phyloP scores from a whole-genome alignment of 2,797 vertebrate species.

The Leptatherina wallacei region DNA sequence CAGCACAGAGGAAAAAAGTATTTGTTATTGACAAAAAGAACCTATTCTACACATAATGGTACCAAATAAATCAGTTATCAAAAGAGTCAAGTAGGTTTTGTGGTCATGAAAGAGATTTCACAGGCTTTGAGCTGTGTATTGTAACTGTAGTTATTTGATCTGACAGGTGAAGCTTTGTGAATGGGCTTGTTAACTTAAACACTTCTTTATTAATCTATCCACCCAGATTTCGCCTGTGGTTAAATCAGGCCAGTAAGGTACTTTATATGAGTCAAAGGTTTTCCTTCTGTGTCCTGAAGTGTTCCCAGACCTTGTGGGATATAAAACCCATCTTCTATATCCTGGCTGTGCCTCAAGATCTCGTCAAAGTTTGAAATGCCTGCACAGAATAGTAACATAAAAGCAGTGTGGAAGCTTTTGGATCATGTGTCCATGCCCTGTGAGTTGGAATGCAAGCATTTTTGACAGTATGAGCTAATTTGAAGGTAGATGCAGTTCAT shows the following conservation, averaged over 20 bases:
- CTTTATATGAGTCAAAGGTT: background rate
- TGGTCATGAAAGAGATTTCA: conserved; percentile 26
- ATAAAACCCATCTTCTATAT: background rate
- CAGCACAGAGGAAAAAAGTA: background rate
- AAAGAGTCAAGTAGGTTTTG: conserved; percentile 4
- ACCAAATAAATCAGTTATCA: conserved; percentile 16
- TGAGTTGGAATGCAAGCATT: background rate
- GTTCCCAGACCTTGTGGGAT: conserved; percentile 1
- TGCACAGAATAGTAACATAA: background rate
- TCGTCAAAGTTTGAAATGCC: background rate
- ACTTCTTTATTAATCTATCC: background rate
- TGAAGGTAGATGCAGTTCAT: background rate
- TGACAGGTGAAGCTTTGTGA: conserved; percentile 12
- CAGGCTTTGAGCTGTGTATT: background rate
- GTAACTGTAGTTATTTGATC: conserved; percentile 25
- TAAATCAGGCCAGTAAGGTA: background rate
- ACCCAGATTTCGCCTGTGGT: background rate
- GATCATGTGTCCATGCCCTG: background rate
- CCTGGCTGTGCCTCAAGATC: background rate
- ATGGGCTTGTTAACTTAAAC: conserved; percentile 1
- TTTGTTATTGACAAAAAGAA: conserved; percentile 20
- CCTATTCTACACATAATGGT: background rate
- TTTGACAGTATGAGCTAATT: background rate
- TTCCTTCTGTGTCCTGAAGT: background rate
- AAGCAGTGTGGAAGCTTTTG: background rate